Evolutionary conservation across 2,797 vertebrate species (phyloP).

Genomic region (Epinephelus coioides): DNA sequence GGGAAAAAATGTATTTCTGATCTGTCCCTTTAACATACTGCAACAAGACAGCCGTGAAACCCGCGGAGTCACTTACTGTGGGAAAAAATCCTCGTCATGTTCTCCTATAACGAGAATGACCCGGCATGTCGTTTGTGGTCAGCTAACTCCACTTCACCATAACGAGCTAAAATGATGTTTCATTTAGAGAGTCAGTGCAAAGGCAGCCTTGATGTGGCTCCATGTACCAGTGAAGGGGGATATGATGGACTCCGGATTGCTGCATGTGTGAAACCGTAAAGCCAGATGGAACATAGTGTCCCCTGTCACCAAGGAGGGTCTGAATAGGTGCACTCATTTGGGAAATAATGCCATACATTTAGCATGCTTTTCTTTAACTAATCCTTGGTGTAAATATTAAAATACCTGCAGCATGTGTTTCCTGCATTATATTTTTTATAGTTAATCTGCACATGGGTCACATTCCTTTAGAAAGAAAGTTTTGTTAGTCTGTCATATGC

Average conservation of each 20-base stretch:
- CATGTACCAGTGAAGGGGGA: slow-evolving; percentile 46
- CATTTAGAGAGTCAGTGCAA: slow-evolving; percentile 51
- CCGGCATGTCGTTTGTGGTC: slow-evolving; percentile 65
- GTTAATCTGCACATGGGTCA: slow-evolving; percentile 13
- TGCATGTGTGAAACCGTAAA: slow-evolving; percentile 52
- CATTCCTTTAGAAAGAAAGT: slow-evolving; percentile 17
- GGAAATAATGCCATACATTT: neutral
- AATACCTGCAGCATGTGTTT: neutral
- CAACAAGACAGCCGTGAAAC: slow-evolving; percentile 32
- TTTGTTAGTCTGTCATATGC: slow-evolving; percentile 32
- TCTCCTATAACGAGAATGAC: slow-evolving; percentile 48
- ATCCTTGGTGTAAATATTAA: neutral
- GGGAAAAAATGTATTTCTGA: too few relatives aligned
- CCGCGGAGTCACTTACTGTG: slow-evolving; percentile 28
- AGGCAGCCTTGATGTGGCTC: slow-evolving; percentile 66
- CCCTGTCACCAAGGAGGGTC: neutral
- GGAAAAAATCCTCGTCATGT: slow-evolving; percentile 51
- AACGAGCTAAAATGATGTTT: slow-evolving; percentile 70
- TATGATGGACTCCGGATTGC: slow-evolving; percentile 33
- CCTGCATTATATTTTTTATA: slow-evolving; percentile 12
- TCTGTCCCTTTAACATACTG: slow-evolving; percentile 7
- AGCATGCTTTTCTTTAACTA: neutral
- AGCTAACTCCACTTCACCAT: slow-evolving; percentile 49
- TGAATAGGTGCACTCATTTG: slow-evolving; percentile 1
- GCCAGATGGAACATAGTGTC: slow-evolving; percentile 41